phyloP scores from a whole-genome alignment of 2,113 vertebrate genomes.

The Pogona vitticeps region DNA sequence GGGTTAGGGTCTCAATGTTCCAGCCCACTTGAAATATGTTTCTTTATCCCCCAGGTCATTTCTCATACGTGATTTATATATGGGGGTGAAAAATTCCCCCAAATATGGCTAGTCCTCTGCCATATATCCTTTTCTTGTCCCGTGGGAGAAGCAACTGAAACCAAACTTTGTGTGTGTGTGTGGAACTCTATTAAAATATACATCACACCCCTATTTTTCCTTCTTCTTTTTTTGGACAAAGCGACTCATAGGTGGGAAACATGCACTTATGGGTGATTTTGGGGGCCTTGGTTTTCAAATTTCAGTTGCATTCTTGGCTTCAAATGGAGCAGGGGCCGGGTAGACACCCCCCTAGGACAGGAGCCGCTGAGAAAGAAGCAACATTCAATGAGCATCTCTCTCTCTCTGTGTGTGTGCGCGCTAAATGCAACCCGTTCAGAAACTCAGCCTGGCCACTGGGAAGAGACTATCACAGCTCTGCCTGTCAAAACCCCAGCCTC shows the following conservation, averaged over 20 bases:
- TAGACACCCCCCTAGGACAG: conserved; percentile 74
- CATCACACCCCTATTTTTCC: conserved; percentile 41
- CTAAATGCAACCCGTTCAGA: conserved; percentile 77
- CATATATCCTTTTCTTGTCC: conserved; percentile 68
- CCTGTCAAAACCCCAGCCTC: conserved; percentile 84
- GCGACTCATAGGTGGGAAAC: conserved; percentile 76
- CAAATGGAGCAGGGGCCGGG: conserved; percentile 74
- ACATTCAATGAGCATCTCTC: conserved; percentile 87
- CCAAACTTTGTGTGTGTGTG: conserved; percentile 67
- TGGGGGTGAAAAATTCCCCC: conserved; percentile 48
- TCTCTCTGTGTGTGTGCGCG: conserved; percentile 60
- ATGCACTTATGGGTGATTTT: conserved; percentile 77
- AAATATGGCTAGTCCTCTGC: no score
- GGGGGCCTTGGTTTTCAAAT: conserved; percentile 80
- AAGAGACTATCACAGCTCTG: conserved; percentile 65
- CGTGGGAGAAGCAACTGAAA: conserved; percentile 56
- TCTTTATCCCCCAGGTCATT: conserved; percentile 31
- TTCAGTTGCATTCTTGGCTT: conserved; percentile 82
- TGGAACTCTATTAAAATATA: conserved; percentile 15
- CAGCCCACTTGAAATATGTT: not conserved
- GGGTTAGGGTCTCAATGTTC: not conserved
- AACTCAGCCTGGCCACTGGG: conserved; percentile 85
- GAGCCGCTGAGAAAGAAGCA: conserved; percentile 87
- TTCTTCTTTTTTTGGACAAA: conserved; percentile 72
- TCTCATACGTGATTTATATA: conserved; percentile 31